Base-by-base conservation (phyloP, 2,888 invertebrate genomes). In the Tortrix viridana region DNA sequence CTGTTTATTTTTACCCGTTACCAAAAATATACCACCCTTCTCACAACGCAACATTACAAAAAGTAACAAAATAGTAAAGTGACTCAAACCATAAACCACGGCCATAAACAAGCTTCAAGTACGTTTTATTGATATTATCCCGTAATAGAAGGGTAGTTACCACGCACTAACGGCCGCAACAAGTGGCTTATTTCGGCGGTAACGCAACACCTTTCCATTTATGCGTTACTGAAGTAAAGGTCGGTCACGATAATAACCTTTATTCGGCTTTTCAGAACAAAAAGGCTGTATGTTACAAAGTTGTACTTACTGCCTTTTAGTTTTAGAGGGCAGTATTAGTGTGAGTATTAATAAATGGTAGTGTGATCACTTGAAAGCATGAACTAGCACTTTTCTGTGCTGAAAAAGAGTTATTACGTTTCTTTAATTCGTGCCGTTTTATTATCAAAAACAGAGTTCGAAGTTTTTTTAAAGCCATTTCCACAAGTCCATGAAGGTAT, bases 21-120 rank as follows among this genome's bases (percentile, higher is more conserved):
- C 1, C n/a, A 41, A 16, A 14, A n/a, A 41, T 26, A 6, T 26
- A 41, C 1, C 6, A 16, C 2, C 5, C 16, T 16, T 14, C 16
- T 14, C 16, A 41, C 41, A 41, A 41, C 16, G 16, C 16, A 16
- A 41, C 41, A 41, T 41, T 41, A 41, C 41, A 16, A 16, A 18
- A 50, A 50, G 50, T 50, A 16, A 50, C 37, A 50, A 50, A 32
- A 37, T 32, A 9, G 16, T 7, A 38, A 6, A 18, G n/a, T 14
- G 9, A 41, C 20, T 41, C 12, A 18, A 12, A 22, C 58, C 26
- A 47, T 54, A 60, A 71, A 78, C 77, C 77, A 81, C 79, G 76
- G 79, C 75, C 77, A 71, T 70, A 67, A 62, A 69, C 66, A 46
- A 63, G 52, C 60, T 63, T 50, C 52, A 38, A 43, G 49, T 56